Evolutionary conservation across 2,797 vertebrate species (phyloP), one percentile per base, ranked within the genome.

Genomic region (Poeciliopsis paucimaculata): DNA sequence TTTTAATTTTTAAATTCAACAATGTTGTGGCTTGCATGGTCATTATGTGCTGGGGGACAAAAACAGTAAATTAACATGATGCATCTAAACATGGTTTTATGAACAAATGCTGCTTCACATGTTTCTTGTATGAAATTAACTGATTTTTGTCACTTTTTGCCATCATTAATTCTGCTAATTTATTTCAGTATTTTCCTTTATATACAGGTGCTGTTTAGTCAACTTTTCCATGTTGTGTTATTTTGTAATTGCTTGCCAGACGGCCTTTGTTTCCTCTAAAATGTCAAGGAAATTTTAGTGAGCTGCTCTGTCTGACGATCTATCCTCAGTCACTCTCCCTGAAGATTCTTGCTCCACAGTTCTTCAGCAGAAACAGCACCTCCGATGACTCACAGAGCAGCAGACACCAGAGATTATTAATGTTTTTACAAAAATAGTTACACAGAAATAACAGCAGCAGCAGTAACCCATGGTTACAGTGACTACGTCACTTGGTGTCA

Each of bases 381-480:
- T 90, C 81, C n/a, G 75, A 92, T 95, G 95, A 94, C 88, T 95
- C 94, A 94, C 87, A 81, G 87, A 89, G 92, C 87, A 91, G 91
- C 90, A 92, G 91, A 91, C 91, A 93, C 91, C 89, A 72, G 86
- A 83, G 87, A 91, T 94, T 94, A 95, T 93, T 94, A 93, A 94
- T 94, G 91, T 89, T 94, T 90, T 86, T 87, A 92, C 92, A 90
- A 89, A 94, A 95, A 94, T 94, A 95, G 93, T 93, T 86, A 57
- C 85, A 86, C 87, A 79, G 88, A 84, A 89, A 92, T 92, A 93
- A 91, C 88, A 86, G 88, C 87, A 85, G 87, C 79, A n/a, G 88
- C 82, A 72, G 92, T 93, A 93, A 93, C 92, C 93, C 91, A 82
- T 92, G 86, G 95, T 90, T 89, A 94, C 93, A 74, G 85, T 53